Evolutionary conservation across 2,113 vertebrate species (phyloP).

Genomic region (Plectropomus leopardus): DNA sequence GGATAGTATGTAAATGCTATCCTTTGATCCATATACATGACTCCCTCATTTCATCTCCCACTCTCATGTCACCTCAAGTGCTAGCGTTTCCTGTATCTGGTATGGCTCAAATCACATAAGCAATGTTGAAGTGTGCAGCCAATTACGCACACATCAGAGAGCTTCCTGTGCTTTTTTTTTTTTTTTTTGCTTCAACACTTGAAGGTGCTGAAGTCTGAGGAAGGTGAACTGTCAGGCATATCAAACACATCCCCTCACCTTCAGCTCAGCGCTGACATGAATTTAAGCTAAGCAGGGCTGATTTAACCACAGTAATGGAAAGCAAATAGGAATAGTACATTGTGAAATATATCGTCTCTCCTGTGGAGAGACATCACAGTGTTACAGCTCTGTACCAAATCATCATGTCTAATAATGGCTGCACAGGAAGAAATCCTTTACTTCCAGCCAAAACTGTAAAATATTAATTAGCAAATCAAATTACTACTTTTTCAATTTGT

Average conservation of each 20-base stretch:
- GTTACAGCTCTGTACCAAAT: conserved; percentile 11
- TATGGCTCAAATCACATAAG: conserved; percentile 56
- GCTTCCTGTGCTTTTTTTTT: background rate
- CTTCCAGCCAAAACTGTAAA: conserved; percentile 14
- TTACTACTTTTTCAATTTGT: background rate
- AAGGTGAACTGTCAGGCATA: conserved; percentile 34
- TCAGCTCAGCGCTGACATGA: conserved; percentile 40
- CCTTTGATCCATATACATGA: conserved; percentile 56
- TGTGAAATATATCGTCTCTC: conserved; percentile 35
- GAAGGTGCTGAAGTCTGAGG: conserved; percentile 38
- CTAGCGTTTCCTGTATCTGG: conserved; percentile 80
- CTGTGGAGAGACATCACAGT: conserved; percentile 23
- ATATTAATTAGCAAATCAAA: background rate
- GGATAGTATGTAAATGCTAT: conserved; percentile 55
- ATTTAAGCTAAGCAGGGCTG: conserved; percentile 42
- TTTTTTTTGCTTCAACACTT: conserved; percentile 9
- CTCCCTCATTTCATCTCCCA: conserved; percentile 67
- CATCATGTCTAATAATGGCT: conserved; percentile 9
- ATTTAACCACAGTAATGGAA: conserved; percentile 33
- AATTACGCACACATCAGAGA: conserved; percentile 36
- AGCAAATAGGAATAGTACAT: conserved; percentile 34
- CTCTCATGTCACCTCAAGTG: conserved; percentile 72
- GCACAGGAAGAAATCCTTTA: conserved; percentile 7
- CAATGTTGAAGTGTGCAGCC: conserved; percentile 39
- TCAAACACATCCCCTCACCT: conserved; percentile 37